These are phyloP conservation scores for Apodemia hepburni DNA, from an alignment of 2,888 invertebrate species.

Conservation along the genomic window DNA sequence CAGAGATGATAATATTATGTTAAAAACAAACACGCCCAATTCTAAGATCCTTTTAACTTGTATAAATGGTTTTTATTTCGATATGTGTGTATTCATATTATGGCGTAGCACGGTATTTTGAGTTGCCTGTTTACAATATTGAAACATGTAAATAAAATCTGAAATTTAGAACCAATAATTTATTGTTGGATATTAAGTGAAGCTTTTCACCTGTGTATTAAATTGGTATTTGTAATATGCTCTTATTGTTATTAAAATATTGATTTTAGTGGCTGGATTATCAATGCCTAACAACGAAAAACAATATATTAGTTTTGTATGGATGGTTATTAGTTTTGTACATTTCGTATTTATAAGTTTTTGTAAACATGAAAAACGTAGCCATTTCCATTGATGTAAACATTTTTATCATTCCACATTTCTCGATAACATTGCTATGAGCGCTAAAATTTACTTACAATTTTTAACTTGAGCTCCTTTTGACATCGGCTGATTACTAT, in stretches of 20 bases:
- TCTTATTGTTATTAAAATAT: not conserved
- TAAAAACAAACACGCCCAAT: too few relatives aligned
- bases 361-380: not conserved
- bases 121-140: constrained; percentile 4
- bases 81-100: not conserved
- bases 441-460: not conserved
- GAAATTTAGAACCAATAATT: not conserved
- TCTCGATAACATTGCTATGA: not conserved
- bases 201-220: not conserved
- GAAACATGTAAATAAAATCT: constrained; percentile 2
- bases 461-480: constrained; percentile 32
- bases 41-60: too few relatives aligned
- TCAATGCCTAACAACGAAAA: constrained; percentile 7
- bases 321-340: constrained; percentile 5
- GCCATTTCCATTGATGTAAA: not conserved
- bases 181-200: not conserved
- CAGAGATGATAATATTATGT: too few relatives aligned
- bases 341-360: constrained; percentile 4
- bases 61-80: not conserved
- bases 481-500: constrained; percentile 59
- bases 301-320: not conserved
- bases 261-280: not conserved
- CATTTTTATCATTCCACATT: constrained; percentile 3
- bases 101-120: constrained; percentile 7
- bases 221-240: not conserved